Conservation (phyloP, 2,113 vertebrate species). For the Oplegnathus fasciatus region DNA sequence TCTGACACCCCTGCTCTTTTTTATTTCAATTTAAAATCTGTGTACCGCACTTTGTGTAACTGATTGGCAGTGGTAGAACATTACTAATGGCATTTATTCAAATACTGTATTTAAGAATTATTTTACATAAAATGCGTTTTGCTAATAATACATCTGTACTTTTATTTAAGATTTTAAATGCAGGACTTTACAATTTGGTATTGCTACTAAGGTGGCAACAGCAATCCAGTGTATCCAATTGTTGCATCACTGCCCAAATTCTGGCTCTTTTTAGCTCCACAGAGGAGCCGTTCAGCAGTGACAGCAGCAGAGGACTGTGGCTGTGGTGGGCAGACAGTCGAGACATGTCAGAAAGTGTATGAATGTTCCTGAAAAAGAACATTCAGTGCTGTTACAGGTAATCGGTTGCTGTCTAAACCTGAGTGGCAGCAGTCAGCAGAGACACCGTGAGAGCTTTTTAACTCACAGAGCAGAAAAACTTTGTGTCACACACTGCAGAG, state of each 20-base stretch:
- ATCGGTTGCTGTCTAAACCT: neutral
- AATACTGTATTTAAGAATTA: no score
- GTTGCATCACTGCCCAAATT: neutral
- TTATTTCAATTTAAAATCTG: no score
- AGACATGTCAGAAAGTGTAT: neutral
- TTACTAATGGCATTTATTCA: no score
- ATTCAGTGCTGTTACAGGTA: neutral
- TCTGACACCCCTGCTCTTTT: no score
- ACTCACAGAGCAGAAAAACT: conserved; percentile 27
- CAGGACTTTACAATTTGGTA: no score
- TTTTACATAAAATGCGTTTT: no score
- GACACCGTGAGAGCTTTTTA: neutral
- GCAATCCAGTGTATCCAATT: neutral
- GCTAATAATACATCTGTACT: no score
- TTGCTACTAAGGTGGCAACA: neutral
- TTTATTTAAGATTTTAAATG: no score
- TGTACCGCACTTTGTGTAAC: no score
- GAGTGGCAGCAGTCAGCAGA: conserved; percentile 24
- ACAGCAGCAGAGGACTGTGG: neutral
- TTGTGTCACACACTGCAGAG: conserved; percentile 11
- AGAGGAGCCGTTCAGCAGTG: neutral
- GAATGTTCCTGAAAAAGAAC: neutral
- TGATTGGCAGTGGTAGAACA: no score
- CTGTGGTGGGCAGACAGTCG: no score
- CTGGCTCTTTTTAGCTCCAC: neutral